Percentiles rank a stretch among this genome's conserved stretches.
phyloP scores from a whole-genome alignment of 2,113 vertebrate genomes.

The Felis catus region DNA sequence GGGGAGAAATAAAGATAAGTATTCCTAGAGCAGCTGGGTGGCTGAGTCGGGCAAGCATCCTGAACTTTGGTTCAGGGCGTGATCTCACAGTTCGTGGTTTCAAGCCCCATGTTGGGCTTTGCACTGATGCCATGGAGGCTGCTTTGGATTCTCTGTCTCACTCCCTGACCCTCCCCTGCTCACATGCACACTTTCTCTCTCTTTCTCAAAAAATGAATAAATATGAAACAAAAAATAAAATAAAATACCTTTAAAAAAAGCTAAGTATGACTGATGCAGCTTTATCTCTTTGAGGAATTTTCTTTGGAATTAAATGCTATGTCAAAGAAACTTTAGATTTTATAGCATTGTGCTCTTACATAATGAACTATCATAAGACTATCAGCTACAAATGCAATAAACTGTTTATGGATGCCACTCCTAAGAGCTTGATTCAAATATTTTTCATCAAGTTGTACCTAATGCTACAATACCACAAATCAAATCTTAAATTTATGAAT shows the following conservation, averaged over 20 bases:
- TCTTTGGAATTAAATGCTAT: neutral
- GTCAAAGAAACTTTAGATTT: neutral
- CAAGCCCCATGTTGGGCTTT: too few species aligned
- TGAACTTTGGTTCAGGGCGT: too few species aligned
- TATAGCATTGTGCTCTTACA: neutral
- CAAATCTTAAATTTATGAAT: neutral
- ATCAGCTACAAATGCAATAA: neutral
- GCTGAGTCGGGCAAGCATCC: too few species aligned
- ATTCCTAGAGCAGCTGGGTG: too few species aligned
- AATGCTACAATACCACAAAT: neutral
- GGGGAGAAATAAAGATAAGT: neutral
- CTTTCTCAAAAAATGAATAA: too few species aligned
- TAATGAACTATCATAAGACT: neutral
- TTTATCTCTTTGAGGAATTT: neutral
- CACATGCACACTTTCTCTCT: too few species aligned
- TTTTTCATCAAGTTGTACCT: constrained; percentile 3
- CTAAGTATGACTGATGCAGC: neutral
- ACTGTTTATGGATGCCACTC: neutral
- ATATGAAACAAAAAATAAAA: too few species aligned
- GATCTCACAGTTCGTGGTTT: too few species aligned
- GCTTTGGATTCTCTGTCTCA: too few species aligned
- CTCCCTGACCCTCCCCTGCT: too few species aligned
- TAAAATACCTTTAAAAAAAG: neutral
- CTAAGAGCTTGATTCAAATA: neutral
- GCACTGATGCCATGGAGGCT: too few species aligned